Evolutionary conservation across 2,888 invertebrate genomes (phyloP).

Genomic region (Drosophila lacicola): DNA sequence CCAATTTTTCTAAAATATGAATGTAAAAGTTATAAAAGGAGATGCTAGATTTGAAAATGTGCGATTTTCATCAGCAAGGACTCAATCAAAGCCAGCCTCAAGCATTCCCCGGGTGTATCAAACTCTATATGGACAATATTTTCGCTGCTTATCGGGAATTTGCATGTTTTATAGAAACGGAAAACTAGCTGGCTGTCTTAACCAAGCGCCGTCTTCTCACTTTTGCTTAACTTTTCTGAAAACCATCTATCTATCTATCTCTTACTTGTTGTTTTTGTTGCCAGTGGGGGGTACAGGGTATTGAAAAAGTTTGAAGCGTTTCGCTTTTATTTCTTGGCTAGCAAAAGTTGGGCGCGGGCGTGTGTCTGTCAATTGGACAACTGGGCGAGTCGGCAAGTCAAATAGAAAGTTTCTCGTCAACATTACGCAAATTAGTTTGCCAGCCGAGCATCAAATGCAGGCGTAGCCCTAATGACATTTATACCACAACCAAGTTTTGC

Average conservation of each 20-base stretch:
- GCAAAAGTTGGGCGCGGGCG: conserved; percentile 13
- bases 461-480: conserved; percentile 64
- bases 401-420: conserved; percentile 68
- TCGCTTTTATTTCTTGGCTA: conserved; percentile 42
- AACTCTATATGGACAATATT: no score
- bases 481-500: conserved; percentile 41
- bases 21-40: no score
- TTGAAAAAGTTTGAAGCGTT: conserved; percentile 56
- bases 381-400: conserved; percentile 47
- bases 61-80: no score
- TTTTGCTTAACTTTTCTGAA: background rate
- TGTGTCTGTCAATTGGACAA: conserved; percentile 48
- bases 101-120: no score
- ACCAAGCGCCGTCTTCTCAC: background rate
- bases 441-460: conserved; percentile 67
- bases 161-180: background rate
- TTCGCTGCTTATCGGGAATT: background rate
- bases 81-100: no score
- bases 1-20: no score
- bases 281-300: conserved; percentile 35
- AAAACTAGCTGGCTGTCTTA: background rate
- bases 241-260: no score
- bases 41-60: no score
- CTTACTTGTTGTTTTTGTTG: background rate
- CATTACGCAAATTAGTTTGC: conserved; percentile 81